phyloP scores from a whole-genome alignment of 2,888 invertebrate genomes.

The Dinocampus coccinellae region DNA sequence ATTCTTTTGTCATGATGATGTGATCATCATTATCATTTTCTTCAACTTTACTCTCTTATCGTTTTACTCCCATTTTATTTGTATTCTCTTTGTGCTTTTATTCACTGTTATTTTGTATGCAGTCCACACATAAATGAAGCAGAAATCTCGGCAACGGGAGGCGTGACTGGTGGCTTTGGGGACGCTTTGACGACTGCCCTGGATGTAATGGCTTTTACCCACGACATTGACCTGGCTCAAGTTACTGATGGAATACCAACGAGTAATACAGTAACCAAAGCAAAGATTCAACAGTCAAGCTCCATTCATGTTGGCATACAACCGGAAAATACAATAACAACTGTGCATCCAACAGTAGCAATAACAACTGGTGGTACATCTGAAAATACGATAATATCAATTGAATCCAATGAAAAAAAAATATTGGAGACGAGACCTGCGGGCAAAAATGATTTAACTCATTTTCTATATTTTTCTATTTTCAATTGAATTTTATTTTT shows the following conservation, averaged over 20 bases:
- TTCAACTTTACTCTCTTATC: neutral
- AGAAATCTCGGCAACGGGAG: conserved; percentile 48
- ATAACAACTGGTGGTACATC: conserved; percentile 36
- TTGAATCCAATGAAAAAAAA: conserved; percentile 29
- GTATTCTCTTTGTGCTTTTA: neutral
- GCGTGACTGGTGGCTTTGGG: conserved; percentile 69
- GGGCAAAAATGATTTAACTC: conserved; percentile 20
- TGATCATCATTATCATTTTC: neutral
- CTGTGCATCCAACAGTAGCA: conserved; percentile 35
- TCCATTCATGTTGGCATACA: neutral
- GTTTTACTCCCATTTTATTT: neutral
- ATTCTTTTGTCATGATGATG: too few relatives aligned
- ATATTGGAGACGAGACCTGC: conserved; percentile 13
- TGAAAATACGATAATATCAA: conserved; percentile 27
- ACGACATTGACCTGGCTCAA: conserved; percentile 75
- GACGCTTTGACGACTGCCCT: conserved; percentile 82
- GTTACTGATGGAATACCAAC: conserved; percentile 57
- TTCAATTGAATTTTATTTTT: conserved; percentile 61
- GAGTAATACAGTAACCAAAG: conserved; percentile 46
- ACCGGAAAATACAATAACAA: conserved; percentile 29
- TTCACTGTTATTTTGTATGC: conserved; percentile 31
- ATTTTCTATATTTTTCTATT: conserved; percentile 63
- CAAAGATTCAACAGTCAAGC: conserved; percentile 25
- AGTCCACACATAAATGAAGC: conserved; percentile 51
- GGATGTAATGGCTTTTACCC: conserved; percentile 87